These are phyloP conservation scores for Mechanitis messenoides DNA, from an alignment of 2,888 invertebrate genomes.

Conservation along the genomic window DNA sequence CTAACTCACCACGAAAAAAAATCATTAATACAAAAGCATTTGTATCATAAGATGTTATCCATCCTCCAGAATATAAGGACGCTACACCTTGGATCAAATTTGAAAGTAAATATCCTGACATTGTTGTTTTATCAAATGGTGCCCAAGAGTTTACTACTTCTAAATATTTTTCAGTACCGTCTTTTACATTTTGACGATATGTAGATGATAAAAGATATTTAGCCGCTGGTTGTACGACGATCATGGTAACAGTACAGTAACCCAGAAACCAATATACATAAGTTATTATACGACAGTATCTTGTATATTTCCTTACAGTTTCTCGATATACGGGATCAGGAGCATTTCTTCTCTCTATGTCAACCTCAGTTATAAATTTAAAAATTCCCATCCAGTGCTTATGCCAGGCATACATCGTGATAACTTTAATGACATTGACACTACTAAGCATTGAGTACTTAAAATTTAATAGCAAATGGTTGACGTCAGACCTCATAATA, in stretches of 20 bases:
- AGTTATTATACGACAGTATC: conserved; percentile 52
- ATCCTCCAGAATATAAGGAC: conserved; percentile 51
- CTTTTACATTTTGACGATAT: conserved; percentile 35
- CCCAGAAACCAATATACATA: conserved; percentile 53
- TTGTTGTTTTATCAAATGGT: conserved; percentile 51
- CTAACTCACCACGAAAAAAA: conserved; percentile 54
- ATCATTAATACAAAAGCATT: conserved; percentile 60
- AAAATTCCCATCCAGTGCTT: conserved; percentile 50
- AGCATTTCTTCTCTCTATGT: conserved; percentile 42
- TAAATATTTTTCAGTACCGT: conserved; percentile 47
- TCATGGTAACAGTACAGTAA: conserved; percentile 50
- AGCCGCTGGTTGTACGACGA: conserved; percentile 47
- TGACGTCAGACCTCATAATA: conserved; percentile 50
- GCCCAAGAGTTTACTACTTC: conserved; percentile 61
- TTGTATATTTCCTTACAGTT: conserved; percentile 41
- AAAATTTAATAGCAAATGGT: conserved; percentile 50
- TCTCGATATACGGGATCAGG: conserved; percentile 35
- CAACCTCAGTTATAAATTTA: conserved; percentile 50
- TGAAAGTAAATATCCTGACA: conserved; percentile 44
- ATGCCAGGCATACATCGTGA: conserved; percentile 52
- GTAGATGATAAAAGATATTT: conserved; percentile 40
- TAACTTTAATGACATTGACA: conserved; percentile 50
- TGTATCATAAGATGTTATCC: conserved; percentile 60
- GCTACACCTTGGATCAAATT: conserved; percentile 49
- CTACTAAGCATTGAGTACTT: conserved; percentile 58